phyloP scores from a whole-genome alignment of 2,797 vertebrate genomes.

The Podargus strigoides region DNA sequence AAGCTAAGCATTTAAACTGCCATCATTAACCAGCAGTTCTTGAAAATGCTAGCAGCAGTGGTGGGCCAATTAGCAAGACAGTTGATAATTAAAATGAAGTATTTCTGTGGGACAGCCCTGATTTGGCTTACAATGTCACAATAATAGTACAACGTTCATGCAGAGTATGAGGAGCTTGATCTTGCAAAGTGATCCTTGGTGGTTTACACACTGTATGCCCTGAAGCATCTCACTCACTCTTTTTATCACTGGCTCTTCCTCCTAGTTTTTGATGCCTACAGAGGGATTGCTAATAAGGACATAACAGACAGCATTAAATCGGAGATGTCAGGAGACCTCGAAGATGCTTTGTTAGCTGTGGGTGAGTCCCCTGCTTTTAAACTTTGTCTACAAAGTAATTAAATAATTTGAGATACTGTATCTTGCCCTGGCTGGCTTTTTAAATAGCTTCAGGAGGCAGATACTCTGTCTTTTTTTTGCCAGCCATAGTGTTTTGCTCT shows the following conservation, averaged over 20 bases:
- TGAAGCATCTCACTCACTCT: not conserved
- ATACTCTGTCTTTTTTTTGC: not conserved
- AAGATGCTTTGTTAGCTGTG: constrained; percentile 89
- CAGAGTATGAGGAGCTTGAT: not conserved
- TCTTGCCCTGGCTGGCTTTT: not conserved
- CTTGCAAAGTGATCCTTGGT: not conserved
- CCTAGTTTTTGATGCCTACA: constrained; percentile 90
- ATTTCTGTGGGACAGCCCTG: not conserved
- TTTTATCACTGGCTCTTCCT: not conserved
- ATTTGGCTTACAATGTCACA: not conserved
- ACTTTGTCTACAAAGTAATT: not conserved
- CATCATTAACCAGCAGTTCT: not conserved
- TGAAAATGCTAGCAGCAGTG: not conserved
- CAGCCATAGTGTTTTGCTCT: not conserved
- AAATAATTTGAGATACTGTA: not conserved
- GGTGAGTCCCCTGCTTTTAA: constrained; percentile 75
- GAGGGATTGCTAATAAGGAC: constrained; percentile 83
- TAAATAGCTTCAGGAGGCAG: not conserved
- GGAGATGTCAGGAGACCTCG: constrained; percentile 92
- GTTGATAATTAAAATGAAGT: not conserved
- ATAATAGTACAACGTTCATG: not conserved
- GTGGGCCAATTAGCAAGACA: not conserved
- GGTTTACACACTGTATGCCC: not conserved
- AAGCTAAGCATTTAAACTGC: not conserved
- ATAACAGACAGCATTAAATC: constrained; percentile 96